Evolutionary conservation across 2,797 vertebrate genomes (phyloP).

Genomic region (Scyliorhinus canicula): DNA sequence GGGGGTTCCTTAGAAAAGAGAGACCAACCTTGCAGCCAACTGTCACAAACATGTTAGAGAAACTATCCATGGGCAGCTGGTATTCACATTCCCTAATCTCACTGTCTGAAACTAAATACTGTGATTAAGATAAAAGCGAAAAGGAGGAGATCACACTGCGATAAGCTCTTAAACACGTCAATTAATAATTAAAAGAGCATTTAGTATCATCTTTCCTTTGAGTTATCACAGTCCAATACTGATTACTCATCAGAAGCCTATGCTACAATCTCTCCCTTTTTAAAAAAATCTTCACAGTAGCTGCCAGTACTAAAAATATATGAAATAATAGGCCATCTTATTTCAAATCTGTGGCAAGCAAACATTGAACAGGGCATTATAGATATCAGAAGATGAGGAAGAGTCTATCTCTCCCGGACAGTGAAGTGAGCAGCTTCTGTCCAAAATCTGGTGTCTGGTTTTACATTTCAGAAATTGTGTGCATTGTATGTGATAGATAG

Average conservation of each 20-base stretch:
- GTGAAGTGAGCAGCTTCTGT: not conserved
- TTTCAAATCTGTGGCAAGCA: not conserved
- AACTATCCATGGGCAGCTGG: not conserved
- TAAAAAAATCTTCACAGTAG: not conserved
- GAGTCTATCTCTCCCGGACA: not conserved
- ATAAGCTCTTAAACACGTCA: not conserved
- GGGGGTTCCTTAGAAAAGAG: not conserved
- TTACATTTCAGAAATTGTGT: not conserved
- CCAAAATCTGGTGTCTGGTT: not conserved
- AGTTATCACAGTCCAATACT: not conserved
- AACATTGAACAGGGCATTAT: not conserved
- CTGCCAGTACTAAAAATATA: not conserved
- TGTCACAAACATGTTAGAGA: not conserved
- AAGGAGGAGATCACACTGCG: not conserved
- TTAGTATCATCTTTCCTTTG: not conserved
- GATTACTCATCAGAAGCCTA: not conserved
- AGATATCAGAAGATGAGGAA: not conserved
- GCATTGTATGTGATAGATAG: not conserved
- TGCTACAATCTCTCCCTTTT: not conserved
- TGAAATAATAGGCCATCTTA: not conserved
- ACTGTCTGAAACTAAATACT: not conserved
- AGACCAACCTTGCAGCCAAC: not conserved
- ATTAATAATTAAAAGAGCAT: constrained; percentile 16
- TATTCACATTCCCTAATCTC: not conserved
- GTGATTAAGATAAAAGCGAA: constrained; percentile 1